A percentile compares a stretch with the other conserved stretches of the same genome.
Conservation (phyloP, 2,113 vertebrate species). For the Pedionomus torquatus region DNA sequence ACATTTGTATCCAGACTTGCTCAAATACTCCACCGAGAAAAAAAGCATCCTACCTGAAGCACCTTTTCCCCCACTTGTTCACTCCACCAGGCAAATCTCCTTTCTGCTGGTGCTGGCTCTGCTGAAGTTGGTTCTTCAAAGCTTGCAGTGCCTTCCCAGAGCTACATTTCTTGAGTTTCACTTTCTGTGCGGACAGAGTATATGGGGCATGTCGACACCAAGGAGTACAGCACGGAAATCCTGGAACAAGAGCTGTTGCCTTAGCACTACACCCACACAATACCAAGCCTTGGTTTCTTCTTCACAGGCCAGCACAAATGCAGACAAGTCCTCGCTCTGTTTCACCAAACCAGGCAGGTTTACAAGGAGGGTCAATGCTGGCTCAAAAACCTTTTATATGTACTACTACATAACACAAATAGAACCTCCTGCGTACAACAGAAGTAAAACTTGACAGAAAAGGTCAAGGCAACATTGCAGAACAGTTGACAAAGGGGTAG, state of each 20-base stretch:
- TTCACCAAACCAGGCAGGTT: neutral
- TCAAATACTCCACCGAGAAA: neutral
- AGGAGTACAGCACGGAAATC: neutral
- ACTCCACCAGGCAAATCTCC: neutral
- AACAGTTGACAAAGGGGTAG: neutral
- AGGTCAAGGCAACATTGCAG: neutral
- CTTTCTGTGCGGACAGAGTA: neutral
- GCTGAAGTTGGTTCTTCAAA: neutral
- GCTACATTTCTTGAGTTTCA: neutral
- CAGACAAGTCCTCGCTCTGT: accelerated
- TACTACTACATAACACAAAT: neutral
- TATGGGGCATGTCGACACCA: accelerated
- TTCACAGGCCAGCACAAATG: neutral
- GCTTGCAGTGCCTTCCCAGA: neutral
- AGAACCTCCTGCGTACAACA: neutral
- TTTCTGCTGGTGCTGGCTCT: neutral
- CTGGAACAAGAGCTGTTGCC: neutral
- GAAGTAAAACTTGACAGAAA: neutral
- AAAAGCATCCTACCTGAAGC: neutral
- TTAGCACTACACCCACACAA: neutral
- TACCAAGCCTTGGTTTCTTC: neutral
- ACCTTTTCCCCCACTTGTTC: neutral
- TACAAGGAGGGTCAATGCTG: neutral
- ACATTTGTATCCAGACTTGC: neutral
- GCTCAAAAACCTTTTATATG: neutral